These are phyloP conservation scores for Limnothrissa miodon DNA, from an alignment of 2,113 vertebrate species.

Conservation along the genomic window DNA sequence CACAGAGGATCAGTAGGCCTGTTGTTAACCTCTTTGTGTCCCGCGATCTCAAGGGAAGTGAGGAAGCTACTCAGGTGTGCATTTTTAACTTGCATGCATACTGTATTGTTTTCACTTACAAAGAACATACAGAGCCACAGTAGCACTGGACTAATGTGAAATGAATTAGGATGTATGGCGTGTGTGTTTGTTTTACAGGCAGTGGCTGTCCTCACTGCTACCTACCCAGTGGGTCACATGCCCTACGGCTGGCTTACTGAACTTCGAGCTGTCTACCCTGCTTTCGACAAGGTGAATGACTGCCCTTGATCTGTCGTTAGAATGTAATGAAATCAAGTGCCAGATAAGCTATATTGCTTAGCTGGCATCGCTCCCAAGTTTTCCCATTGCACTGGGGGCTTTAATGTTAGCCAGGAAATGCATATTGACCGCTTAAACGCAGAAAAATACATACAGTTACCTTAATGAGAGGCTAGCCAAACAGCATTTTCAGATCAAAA, in stretches of 20 bases:
- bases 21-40: slow-evolving; percentile 98
- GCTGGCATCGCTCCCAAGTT: not conserved
- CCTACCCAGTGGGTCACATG: slow-evolving; percentile 98
- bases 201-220: slow-evolving; percentile 93
- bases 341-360: not conserved
- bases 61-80: slow-evolving; percentile 86
- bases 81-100: not conserved
- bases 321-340: not conserved
- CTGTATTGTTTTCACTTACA: not conserved
- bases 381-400: not conserved
- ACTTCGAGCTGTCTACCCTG: slow-evolving; percentile 93
- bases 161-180: not conserved
- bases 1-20: slow-evolving; percentile 93
- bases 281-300: slow-evolving; percentile 92
- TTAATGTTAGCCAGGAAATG: not conserved
- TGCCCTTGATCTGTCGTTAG: slow-evolving; percentile 7
- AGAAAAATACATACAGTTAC: not conserved
- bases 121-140: not conserved
- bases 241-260: slow-evolving; percentile 98
- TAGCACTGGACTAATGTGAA: not conserved
- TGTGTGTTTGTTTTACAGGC: slow-evolving; percentile 72
- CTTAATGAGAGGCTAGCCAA: not conserved
- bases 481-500: not conserved
- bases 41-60: slow-evolving; percentile 88
- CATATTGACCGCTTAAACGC: not conserved